phyloP scores from a whole-genome alignment of 2,888 invertebrate species.

The Creontiades dilutus region DNA sequence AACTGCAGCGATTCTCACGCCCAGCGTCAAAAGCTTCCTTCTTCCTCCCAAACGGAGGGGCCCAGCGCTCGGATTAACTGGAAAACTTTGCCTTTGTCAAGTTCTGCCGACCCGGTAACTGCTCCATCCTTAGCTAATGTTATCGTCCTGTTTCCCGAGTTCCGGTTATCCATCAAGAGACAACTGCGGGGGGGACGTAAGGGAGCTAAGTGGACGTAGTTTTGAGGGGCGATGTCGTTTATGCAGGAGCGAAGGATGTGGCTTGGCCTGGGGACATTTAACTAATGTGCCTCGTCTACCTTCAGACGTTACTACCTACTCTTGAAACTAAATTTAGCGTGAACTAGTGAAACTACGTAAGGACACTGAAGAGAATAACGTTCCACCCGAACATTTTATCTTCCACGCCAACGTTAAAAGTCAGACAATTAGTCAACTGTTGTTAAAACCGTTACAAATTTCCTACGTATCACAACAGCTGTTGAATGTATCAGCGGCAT shows the following conservation, averaged over 20 bases:
- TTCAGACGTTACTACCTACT: background rate
- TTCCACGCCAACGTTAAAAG: too few relatives aligned
- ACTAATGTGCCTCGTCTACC: background rate
- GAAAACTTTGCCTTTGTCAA: constrained; percentile 35
- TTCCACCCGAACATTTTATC: too few relatives aligned
- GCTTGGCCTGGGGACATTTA: background rate
- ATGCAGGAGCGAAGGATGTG: background rate
- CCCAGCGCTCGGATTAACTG: constrained; percentile 15
- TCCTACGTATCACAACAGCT: too few relatives aligned
- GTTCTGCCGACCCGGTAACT: constrained; percentile 28
- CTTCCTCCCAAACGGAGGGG: background rate
- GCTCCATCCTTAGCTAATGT: constrained; percentile 37
- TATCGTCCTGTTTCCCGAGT: background rate
- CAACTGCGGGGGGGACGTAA: background rate
- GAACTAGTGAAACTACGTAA: too few relatives aligned
- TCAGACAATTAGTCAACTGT: too few relatives aligned
- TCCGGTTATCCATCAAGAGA: constrained; percentile 39
- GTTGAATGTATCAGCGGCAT: too few relatives aligned
- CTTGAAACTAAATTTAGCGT: too few relatives aligned
- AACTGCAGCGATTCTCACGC: constrained; percentile 36
- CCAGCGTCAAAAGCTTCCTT: constrained; percentile 27
- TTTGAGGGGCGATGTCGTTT: constrained; percentile 1
- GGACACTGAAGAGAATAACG: too few relatives aligned
- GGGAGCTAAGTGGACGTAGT: constrained; percentile 11
- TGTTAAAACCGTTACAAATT: too few relatives aligned